Evolutionary conservation across 2,797 vertebrate genomes (phyloP), one percentile per base, ranked within the genome.

Genomic region (Danio choprae): DNA sequence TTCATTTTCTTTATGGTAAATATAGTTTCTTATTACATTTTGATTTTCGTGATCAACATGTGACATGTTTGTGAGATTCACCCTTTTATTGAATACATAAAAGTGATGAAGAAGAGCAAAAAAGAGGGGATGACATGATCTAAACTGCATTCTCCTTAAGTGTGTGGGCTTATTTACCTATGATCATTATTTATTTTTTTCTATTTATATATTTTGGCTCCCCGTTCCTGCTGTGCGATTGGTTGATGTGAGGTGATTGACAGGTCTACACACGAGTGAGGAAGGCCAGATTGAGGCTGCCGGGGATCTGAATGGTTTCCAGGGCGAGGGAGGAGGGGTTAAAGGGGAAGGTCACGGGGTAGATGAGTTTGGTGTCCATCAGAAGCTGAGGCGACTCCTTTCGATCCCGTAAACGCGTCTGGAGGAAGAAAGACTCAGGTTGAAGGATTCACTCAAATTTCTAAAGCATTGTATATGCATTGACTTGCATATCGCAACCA

Each of bases 291-390:
- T 97, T 96, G 87, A 99, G 94, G 48, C 97, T 99, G 88, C 92
- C 48, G 38, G 98, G 98, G 87, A 99, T 97, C 92, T 99, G 98
- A 91, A 99, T 98, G 90, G 97, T 99, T 91, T 99, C 98, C 86
- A 99, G 90, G 1, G 96, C 96, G 6, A 99, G 93, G 55, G 96
- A 95, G 81, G 98, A 99, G 0, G 98, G 98, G 86, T 93, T 98
- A 86, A 99, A 99, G 0, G 98, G 98, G 87, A 99, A 99, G 48
- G 97, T 98, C 86, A 99, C 97, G 0, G 98, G 98, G 44, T 98
- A 99, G 88, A 97, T 99, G 86, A 97, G 93, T 91, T 99, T 99
- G 5, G 97, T 97, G 94, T 99, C 97, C 96, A 99, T 98, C 86
- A 99, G 90, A 87, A 99, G 91, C 89, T 99, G 97, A 38, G 96